Base-by-base conservation (phyloP, 2,888 invertebrate species). In the Arrhopalites spinosus region DNA sequence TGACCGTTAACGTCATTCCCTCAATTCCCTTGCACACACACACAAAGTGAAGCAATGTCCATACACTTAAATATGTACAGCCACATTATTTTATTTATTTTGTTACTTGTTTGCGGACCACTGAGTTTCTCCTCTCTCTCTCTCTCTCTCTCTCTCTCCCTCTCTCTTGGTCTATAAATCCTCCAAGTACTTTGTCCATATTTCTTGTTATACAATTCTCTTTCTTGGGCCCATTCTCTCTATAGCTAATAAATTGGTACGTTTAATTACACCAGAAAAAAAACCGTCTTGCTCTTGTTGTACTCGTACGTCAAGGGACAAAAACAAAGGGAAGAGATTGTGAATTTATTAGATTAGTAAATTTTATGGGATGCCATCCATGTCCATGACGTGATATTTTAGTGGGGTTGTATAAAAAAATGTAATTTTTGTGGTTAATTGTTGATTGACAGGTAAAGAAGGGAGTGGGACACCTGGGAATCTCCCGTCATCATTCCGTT, bases 401-500 rank as follows among this genome's bases (percentile, higher is more conserved):
- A 23, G 43, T 67, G 36, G n/a, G 3, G 64, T 15, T 63, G 25
- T 20, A 27, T 27, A 25, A n/a, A n/a, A n/a, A n/a, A n/a, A n/a
- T n/a, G n/a, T n/a, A n/a, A n/a, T n/a, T n/a, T n/a, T n/a, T n/a
- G n/a, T n/a, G n/a, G n/a, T 11, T 45, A 45, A 45, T 59, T 23
- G 23, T 45, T 79, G 77, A 81, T 81, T 83, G 87, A 87, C 91
- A 89, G 93, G 93, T 86, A 93, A 93, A 90, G 94, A 95, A 80
- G 82, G 84, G 47, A 11, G 36, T 36, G 36, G 36, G 36, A 77
- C 80, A 86, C 91, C 93, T 82, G 90, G 82, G 47, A 80, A 90
- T 77, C 89, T 93, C 85, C 90, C 93, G 73, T 90, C 91, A 43
- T 94, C 93, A 85, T 91, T 91, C 72, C 89, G 93, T 77, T 84